A percentile compares a stretch with the other conserved stretches of the same genome.
Evolutionary conservation across 2,113 vertebrate genomes (phyloP).

Genomic region (Labeo rohita): DNA sequence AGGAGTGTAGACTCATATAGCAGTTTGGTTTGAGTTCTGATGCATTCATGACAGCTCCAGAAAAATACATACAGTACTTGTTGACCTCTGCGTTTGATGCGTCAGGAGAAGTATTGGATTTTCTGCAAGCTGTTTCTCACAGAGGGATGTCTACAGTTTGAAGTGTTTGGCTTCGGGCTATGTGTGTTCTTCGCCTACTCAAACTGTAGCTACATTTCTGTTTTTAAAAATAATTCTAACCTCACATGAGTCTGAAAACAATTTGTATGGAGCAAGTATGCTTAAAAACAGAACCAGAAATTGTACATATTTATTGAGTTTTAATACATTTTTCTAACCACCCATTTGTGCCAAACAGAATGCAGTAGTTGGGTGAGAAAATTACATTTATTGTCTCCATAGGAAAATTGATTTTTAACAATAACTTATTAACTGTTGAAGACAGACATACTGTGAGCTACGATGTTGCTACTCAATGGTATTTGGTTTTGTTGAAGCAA

Average conservation of each 20-base stretch:
- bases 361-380: neutral
- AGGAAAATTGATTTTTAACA: neutral
- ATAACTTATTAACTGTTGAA: no score
- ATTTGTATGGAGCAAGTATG: neutral
- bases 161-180: slow-evolving; percentile 16
- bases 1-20: neutral
- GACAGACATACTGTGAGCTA: no score
- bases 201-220: neutral
- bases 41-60: neutral
- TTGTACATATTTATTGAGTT: neutral
- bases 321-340: neutral
- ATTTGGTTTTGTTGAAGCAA: no score
- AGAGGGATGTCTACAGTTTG: neutral
- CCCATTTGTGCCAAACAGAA: neutral
- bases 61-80: neutral
- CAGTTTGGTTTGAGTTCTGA: neutral
- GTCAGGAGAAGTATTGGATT: slow-evolving; percentile 21
- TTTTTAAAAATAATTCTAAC: neutral
- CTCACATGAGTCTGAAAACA: neutral
- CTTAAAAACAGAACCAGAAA: neutral
- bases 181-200: neutral
- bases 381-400: neutral
- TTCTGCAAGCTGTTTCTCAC: neutral
- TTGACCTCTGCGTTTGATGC: neutral
- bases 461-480: no score